Base-by-base conservation (phyloP, 2,113 vertebrate species). In the Vulpes ferrilata region DNA sequence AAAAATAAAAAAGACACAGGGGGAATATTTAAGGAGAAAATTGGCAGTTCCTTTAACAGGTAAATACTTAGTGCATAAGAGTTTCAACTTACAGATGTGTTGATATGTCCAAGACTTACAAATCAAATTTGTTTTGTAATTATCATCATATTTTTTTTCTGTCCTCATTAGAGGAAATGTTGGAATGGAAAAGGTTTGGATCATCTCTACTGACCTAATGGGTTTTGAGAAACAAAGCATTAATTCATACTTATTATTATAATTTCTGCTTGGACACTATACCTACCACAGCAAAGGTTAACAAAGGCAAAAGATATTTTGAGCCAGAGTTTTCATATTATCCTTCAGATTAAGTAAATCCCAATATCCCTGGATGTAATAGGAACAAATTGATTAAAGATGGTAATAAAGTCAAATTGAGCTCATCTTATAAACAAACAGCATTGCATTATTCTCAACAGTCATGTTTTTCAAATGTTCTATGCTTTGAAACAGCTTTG, bases 301-400 rank as follows among this genome's bases (percentile, higher is more conserved):
- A 96, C 53, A 96, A 90, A 10, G 3, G 23, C 25, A 85, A 96
- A 93, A 76, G 3, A 64, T 25, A 88, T n/a, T 59, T 27, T 78
- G 57, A 95, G 9, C 80, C 30, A 96, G 6, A 32, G 43, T 43
- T 94, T 93, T 95, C 71, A 88, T 43, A 59, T 97, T 90, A 67
- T n/a, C 30, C 82, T 93, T 85, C 48, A 60, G 69, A 92, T 88
- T 84, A 81, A 97, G 80, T 65, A 96, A 95, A 83, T 86, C 59
- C 7, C 43, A 90, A 6, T 15, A 20, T 91, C 57, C 83, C 53
- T 78, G 93, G 71, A 76, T 78, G n/a, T 69, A 87, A 97, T 55
- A 60, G 20, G 96, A 94, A 88, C 88, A 83, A 80, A 96, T 43
- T 93, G 79, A 73, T 96, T 96, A 94, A 90, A 60, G 95, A 73